Evolutionary conservation across 2,797 vertebrate species (phyloP).

Genomic region (Cuculus canorus): DNA sequence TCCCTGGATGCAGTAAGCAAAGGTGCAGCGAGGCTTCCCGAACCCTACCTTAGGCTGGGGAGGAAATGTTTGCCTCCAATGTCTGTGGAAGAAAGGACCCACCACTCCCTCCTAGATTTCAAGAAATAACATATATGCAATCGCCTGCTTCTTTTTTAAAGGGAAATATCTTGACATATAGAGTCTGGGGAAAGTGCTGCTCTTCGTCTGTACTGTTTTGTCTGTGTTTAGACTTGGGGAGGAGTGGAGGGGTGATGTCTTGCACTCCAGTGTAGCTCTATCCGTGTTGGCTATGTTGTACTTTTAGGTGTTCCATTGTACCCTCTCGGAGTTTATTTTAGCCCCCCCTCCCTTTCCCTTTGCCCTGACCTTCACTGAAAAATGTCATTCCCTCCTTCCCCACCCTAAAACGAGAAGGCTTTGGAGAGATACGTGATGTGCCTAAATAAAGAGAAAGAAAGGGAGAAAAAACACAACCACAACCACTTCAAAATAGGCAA

Average conservation of each 20-base stretch:
- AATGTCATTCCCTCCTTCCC: conserved; percentile 24
- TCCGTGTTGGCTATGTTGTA: not conserved
- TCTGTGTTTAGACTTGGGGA: not conserved
- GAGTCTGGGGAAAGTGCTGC: not conserved
- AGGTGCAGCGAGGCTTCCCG: not conserved
- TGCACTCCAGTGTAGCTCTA: not conserved
- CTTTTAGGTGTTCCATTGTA: not conserved
- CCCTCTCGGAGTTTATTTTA: not conserved
- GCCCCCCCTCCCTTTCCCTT: not conserved
- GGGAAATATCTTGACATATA: not conserved
- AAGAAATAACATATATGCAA: not conserved
- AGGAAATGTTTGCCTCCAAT: not conserved
- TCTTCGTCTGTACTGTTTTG: conserved; percentile 11
- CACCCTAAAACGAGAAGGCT: not conserved
- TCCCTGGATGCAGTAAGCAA: not conserved
- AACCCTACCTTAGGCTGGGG: not conserved
- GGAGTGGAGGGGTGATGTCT: not conserved
- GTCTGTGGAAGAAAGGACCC: not conserved
- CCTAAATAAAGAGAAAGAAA: not conserved
- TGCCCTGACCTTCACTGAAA: conserved; percentile 47
- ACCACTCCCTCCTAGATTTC: not conserved
- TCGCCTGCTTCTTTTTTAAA: not conserved
- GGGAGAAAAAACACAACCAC: not conserved
- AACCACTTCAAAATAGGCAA: not conserved
- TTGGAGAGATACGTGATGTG: not conserved